Percentiles rank a stretch among this genome's conserved stretches.
Conservation (phyloP, 2,113 vertebrate species). For the Stigmatopora argus region DNA sequence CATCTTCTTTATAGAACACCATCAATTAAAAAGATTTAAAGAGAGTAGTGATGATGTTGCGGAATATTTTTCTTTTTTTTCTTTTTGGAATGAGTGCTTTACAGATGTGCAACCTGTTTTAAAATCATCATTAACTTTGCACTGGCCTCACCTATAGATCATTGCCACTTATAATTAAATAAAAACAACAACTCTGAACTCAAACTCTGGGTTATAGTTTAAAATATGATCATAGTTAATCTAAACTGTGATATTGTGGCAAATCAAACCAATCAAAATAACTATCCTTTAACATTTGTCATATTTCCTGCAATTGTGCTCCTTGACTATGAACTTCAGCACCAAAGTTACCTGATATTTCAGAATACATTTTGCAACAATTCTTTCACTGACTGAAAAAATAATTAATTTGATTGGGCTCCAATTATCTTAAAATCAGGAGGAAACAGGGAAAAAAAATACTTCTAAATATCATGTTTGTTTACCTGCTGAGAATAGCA, state of each 20-base stretch:
- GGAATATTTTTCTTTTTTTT: not conserved
- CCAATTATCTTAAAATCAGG: not conserved
- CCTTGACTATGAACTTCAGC: not conserved
- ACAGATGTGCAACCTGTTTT: slow-evolving; percentile 40
- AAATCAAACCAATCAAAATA: not conserved
- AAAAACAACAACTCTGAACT: slow-evolving; percentile 46
- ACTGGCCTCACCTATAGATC: slow-evolving; percentile 22
- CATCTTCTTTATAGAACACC: slow-evolving; percentile 9
- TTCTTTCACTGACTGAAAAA: not conserved
- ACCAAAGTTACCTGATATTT: not conserved
- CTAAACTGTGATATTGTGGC: not conserved
- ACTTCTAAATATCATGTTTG: not conserved
- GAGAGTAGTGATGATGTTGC: not conserved
- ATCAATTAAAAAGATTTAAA: slow-evolving; percentile 11
- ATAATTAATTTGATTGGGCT: not conserved
- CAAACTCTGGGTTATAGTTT: slow-evolving; percentile 4
- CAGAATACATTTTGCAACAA: not conserved
- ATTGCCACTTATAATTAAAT: slow-evolving; percentile 33
- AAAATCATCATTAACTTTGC: slow-evolving; percentile 41
- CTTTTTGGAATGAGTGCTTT: slow-evolving; percentile 31
- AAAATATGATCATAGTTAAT: not conserved
- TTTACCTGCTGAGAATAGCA: not conserved
- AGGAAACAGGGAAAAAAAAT: not conserved
- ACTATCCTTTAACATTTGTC: not conserved
- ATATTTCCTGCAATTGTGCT: not conserved